A percentile compares a stretch with the other conserved stretches of the same genome.
Conservation (phyloP, 2,113 vertebrate genomes). For the Pelusios castaneus region DNA sequence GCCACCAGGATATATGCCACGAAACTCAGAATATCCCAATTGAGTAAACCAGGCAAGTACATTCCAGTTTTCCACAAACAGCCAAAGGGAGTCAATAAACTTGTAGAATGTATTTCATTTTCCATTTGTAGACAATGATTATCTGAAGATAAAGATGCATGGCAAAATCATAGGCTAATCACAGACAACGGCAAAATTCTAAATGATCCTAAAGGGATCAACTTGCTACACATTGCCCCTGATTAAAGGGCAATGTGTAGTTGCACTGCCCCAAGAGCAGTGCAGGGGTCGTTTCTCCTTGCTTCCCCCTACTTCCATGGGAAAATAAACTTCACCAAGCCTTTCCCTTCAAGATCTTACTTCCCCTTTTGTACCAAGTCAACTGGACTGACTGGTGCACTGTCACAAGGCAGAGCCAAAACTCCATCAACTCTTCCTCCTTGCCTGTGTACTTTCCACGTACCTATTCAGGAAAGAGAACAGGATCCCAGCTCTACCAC, state of each 20-base stretch:
- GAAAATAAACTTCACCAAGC: not conserved
- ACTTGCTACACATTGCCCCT: no score
- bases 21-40: not conserved
- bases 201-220: no score
- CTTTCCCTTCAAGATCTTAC: not conserved
- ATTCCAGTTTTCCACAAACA: not conserved
- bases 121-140: not conserved
- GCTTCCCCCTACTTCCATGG: not conserved
- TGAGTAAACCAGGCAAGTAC: not conserved
- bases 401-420: not conserved
- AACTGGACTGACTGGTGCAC: not conserved
- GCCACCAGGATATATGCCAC: not conserved
- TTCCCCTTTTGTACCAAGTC: not conserved
- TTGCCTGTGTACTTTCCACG: not conserved
- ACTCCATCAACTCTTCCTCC: not conserved
- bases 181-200: not conserved
- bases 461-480: not conserved
- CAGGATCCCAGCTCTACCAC: not conserved
- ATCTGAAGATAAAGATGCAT: not conserved
- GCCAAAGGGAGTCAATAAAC: not conserved
- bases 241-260: no score
- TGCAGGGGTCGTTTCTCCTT: not conserved
- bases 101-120: not conserved
- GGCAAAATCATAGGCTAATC: not conserved
- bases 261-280: not conserved